Evolutionary conservation across 2,888 invertebrate genomes (phyloP), one percentile per base, ranked within the genome.

Genomic region (Ennomos quercinarius): DNA sequence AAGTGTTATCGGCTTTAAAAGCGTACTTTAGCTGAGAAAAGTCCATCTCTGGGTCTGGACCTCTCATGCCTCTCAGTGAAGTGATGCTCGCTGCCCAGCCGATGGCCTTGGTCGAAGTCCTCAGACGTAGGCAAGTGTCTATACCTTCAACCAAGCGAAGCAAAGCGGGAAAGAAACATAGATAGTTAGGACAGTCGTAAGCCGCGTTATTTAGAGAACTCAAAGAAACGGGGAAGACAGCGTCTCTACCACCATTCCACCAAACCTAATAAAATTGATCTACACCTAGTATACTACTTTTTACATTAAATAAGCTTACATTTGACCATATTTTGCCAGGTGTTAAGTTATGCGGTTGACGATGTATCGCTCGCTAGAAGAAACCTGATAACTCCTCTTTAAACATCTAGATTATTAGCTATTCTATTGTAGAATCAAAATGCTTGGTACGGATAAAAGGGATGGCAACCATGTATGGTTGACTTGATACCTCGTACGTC

Each of bases 1-100:
- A 57, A 69, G 62, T 38, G 36, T 17, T 41, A 46, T 10, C 4
- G 13, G 81, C 81, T 71, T 72, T 73, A 73, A 65, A 83, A 84
- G 86, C 90, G 87, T 95, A 96, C 95, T 95, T 96, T 95, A 78
- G 95, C 95, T 89, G 95, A 95, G 91, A 95, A 95, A 81, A 94
- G 91, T 84, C 95, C 95, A 68, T 91, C 93, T 68, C 94, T 93
- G 51, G 95, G 95, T 72, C 94, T 93, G 64, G 94, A 94, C 80
- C 94, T 94, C 87, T 95, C 95, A 83, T 95, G 95, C 66, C 95
- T 89, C 84, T 96, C 95, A 73, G 94, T 94, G 89, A 95, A 95
- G 89, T 96, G 96, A 66, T 94, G 93, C 54, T 95, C 94, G 89
- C 95, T 95, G 75, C 96, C 96, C 81, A 94, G 89, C 72, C 94